A percentile compares a stretch with the other conserved stretches of the same genome.
These are phyloP conservation scores for Aquatica leii DNA, from an alignment of 2,888 invertebrate species.

Conservation along the genomic window DNA sequence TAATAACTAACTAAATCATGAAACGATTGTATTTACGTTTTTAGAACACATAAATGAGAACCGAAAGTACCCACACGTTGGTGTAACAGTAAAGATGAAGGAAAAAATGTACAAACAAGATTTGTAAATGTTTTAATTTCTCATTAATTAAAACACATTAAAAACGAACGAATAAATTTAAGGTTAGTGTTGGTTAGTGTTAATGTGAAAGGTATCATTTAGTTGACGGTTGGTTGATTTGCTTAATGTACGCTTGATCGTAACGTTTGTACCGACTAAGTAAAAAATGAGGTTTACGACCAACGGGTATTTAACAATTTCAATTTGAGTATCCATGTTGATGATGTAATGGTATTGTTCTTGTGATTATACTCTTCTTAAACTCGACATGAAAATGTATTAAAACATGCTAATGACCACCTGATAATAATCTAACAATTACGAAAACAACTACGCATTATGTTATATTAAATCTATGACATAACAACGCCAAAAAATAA, in stretches of 20 bases:
- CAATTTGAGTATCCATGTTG: not conserved
- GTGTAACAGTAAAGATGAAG: too few relatives aligned
- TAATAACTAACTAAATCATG: too few relatives aligned
- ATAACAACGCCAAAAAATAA: too few relatives aligned
- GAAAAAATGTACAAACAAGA: too few relatives aligned
- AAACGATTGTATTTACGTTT: too few relatives aligned
- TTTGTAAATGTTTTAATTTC: too few relatives aligned
- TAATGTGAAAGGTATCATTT: too few relatives aligned
- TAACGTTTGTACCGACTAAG: not conserved
- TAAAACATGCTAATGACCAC: slow-evolving; percentile 5
- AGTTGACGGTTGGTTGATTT: slow-evolving; percentile 6
- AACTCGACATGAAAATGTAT: not conserved
- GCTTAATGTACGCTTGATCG: slow-evolving; percentile 7
- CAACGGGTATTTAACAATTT: slow-evolving; percentile 6
- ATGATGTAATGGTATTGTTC: slow-evolving; percentile 12
- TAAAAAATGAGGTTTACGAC: slow-evolving; percentile 7
- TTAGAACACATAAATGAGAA: too few relatives aligned
- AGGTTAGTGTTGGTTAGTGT: too few relatives aligned
- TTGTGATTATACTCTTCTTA: not conserved
- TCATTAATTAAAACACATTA: too few relatives aligned
- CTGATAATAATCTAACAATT: slow-evolving; percentile 4
- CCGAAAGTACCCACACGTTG: too few relatives aligned
- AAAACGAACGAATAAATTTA: too few relatives aligned
- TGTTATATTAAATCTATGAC: not conserved
- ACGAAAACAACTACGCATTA: not conserved